Conservation (phyloP, 1,140 invertebrate species). For the Galleria mellonella region DNA sequence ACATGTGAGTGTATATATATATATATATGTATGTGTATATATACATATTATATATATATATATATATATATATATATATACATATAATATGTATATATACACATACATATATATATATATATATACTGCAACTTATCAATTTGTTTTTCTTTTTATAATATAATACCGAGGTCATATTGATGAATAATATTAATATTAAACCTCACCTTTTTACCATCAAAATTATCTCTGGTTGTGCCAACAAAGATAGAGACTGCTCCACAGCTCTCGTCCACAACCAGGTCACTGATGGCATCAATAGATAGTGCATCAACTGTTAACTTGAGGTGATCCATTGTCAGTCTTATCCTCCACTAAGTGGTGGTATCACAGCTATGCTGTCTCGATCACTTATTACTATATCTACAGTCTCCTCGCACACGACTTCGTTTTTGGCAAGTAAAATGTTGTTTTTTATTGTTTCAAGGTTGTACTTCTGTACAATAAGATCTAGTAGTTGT, state of each 20-base stretch:
- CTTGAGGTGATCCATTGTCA: slow-evolving; percentile 80
- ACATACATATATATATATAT: too few relatives aligned
- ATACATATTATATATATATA: too few relatives aligned
- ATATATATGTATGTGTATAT: too few relatives aligned
- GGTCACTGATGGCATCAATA: slow-evolving; percentile 79
- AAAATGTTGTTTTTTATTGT: slow-evolving; percentile 83
- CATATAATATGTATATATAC: too few relatives aligned
- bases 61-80: too few relatives aligned
- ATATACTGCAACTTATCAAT: too few relatives aligned
- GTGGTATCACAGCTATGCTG: slow-evolving; percentile 90
- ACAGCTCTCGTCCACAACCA: slow-evolving; percentile 83
- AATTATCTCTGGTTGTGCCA: slow-evolving; percentile 93
- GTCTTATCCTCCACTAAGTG: slow-evolving; percentile 87
- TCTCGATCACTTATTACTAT: slow-evolving; percentile 79
- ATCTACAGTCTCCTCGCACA: slow-evolving; percentile 75
- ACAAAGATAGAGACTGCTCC: slow-evolving; percentile 93
- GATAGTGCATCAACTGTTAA: slow-evolving; percentile 81
- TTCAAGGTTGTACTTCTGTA: slow-evolving; percentile 78
- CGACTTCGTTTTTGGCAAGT: slow-evolving; percentile 88
- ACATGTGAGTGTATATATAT: too few relatives aligned
- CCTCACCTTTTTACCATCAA: slow-evolving; percentile 86
- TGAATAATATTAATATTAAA: not conserved
- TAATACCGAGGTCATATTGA: too few relatives aligned
- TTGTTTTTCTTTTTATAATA: too few relatives aligned
- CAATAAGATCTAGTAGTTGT: slow-evolving; percentile 76